Conservation (phyloP, 2,797 vertebrate genomes). For the Perodicticus potto region DNA sequence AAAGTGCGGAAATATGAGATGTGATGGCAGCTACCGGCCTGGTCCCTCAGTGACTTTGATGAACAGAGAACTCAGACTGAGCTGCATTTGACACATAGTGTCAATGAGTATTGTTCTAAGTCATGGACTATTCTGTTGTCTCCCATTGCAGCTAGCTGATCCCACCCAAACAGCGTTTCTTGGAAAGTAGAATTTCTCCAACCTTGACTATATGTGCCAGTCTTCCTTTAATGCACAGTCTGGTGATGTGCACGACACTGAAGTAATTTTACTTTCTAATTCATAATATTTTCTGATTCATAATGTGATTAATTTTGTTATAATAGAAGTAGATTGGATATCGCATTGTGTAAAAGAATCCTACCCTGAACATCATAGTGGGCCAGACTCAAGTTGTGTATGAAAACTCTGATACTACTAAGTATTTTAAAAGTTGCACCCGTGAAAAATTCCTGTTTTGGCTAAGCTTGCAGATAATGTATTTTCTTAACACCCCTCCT, state of each 20-base stretch:
- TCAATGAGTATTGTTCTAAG: neutral
- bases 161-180: neutral
- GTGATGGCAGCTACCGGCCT: neutral
- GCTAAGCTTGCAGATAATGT: slow-evolving; percentile 19
- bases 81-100: neutral
- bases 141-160: neutral
- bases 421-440: slow-evolving; percentile 3
- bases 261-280: slow-evolving; percentile 51
- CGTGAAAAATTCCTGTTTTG: slow-evolving; percentile 44
- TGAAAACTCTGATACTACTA: neutral
- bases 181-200: neutral
- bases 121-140: neutral
- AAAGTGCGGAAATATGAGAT: neutral
- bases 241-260: neutral
- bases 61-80: neutral
- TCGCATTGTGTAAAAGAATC: slow-evolving; percentile 18
- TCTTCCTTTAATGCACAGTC: neutral
- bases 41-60: neutral
- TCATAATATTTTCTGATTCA: neutral
- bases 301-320: neutral
- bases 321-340: neutral
- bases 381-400: neutral
- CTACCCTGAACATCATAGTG: neutral
- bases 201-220: neutral
- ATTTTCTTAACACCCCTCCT: slow-evolving; percentile 50